Conservation (phyloP, 2,888 invertebrate species). For the Himalopsyche japonica region DNA sequence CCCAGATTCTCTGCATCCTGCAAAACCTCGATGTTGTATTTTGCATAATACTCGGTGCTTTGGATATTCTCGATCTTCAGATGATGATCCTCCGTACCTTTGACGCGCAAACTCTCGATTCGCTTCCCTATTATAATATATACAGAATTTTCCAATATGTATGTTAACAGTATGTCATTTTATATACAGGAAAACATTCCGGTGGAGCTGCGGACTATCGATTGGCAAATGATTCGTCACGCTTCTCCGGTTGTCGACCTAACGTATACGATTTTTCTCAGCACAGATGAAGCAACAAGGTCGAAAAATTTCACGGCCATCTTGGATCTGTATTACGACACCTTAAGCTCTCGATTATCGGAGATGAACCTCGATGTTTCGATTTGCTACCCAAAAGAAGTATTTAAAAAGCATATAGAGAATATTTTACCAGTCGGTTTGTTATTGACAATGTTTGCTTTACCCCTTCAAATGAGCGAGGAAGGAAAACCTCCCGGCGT, state of each 20-base stretch:
- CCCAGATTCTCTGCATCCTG: too few relatives aligned
- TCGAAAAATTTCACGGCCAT: background rate
- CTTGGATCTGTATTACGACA: constrained; percentile 2
- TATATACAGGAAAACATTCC: constrained; percentile 6
- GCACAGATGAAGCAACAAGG: constrained; percentile 17
- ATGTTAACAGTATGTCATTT: too few relatives aligned
- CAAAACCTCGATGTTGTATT: too few relatives aligned
- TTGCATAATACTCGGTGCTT: too few relatives aligned
- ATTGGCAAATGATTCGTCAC: constrained; percentile 5
- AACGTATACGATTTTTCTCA: constrained; percentile 2
- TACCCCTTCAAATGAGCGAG: background rate
- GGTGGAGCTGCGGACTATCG: background rate
- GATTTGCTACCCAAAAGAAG: background rate
- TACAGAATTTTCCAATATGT: too few relatives aligned
- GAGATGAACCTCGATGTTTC: background rate
- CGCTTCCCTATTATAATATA: too few relatives aligned
- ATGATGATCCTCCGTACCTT: too few relatives aligned
- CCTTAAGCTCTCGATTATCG: background rate
- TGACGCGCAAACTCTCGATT: too few relatives aligned
- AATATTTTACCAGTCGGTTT: background rate
- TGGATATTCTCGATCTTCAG: too few relatives aligned
- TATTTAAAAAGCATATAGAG: constrained; percentile 3
- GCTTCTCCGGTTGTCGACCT: constrained; percentile 9
- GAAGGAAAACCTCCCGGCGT: background rate
- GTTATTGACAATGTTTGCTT: background rate